These are phyloP conservation scores for Nerophis ophidion DNA, from an alignment of 2,113 vertebrate genomes.

Conservation along the genomic window DNA sequence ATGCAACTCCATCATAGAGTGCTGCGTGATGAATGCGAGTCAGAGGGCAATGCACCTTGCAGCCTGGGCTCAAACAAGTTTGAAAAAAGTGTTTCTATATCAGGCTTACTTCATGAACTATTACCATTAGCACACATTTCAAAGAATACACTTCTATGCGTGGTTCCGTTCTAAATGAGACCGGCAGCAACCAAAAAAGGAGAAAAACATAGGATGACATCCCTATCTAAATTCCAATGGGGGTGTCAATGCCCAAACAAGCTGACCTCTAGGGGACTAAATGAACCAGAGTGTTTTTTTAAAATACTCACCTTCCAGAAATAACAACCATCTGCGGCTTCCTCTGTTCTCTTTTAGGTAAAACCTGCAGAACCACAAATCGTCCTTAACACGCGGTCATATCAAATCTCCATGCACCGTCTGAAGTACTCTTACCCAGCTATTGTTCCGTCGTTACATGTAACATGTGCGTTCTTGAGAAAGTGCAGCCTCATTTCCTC, in stretches of 20 bases:
- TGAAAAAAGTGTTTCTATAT: constrained; percentile 7
- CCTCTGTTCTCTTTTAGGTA: constrained; percentile 74
- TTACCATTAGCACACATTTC: background rate
- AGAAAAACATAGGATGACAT: constrained; percentile 43
- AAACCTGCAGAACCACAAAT: constrained; percentile 63
- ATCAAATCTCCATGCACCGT: background rate
- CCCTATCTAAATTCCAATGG: constrained; percentile 50
- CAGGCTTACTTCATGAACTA: background rate
- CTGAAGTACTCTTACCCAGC: constrained; percentile 58
- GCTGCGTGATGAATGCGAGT: constrained; percentile 32
- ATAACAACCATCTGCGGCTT: constrained; percentile 73
- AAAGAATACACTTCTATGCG: background rate
- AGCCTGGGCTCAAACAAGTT: constrained; percentile 3
- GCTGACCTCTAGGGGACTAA: constrained; percentile 57
- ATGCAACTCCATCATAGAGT: constrained; percentile 29
- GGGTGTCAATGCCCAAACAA: constrained; percentile 37
- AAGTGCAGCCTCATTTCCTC: constrained; percentile 76
- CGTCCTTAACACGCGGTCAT: constrained; percentile 32
- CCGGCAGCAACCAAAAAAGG: constrained; percentile 33
- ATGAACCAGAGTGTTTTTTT: constrained; percentile 60
- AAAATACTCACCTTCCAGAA: constrained; percentile 76
- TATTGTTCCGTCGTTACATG: constrained; percentile 70
- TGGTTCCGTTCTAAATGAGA: constrained; percentile 3
- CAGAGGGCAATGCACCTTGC: constrained; percentile 44
- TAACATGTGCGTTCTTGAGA: constrained; percentile 62